Conservation (phyloP, 2,113 vertebrate genomes). For the Cheirogaleus medius region DNA sequence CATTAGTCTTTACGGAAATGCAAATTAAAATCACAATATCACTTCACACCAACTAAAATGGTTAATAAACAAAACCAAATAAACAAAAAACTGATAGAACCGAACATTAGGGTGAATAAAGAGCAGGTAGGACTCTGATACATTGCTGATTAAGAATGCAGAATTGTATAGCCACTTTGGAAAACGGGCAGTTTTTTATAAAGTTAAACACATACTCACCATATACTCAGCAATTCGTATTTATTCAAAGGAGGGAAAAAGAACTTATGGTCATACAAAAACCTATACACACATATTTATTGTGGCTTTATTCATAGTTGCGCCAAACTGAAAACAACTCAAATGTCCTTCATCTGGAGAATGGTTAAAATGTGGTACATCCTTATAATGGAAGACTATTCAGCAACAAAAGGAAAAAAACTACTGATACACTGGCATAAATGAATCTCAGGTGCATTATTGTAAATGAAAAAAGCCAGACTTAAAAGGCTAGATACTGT, state of each 20-base stretch:
- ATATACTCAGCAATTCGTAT: background rate
- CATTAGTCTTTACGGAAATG: background rate
- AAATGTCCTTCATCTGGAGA: background rate
- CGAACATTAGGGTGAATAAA: background rate
- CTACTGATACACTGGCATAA: background rate
- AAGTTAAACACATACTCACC: background rate
- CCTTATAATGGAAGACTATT: background rate
- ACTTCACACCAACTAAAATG: background rate
- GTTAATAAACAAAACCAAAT: background rate
- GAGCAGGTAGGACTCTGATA: background rate
- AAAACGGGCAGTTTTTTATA: background rate
- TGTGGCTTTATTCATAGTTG: background rate
- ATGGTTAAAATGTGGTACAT: background rate
- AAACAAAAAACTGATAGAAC: background rate
- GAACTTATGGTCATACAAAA: background rate
- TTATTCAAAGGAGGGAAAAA: background rate
- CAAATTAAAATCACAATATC: background rate
- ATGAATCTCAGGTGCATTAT: background rate
- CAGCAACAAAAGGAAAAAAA: background rate
- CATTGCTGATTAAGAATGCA: background rate
- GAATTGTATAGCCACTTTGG: background rate
- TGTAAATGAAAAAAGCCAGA: background rate
- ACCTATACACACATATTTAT: background rate
- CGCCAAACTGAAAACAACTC: background rate
- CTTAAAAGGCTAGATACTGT: background rate